A percentile compares a stretch with the other conserved stretches of the same genome.
Conservation (phyloP, 2,113 vertebrate species). For the Pao palembangensis region DNA sequence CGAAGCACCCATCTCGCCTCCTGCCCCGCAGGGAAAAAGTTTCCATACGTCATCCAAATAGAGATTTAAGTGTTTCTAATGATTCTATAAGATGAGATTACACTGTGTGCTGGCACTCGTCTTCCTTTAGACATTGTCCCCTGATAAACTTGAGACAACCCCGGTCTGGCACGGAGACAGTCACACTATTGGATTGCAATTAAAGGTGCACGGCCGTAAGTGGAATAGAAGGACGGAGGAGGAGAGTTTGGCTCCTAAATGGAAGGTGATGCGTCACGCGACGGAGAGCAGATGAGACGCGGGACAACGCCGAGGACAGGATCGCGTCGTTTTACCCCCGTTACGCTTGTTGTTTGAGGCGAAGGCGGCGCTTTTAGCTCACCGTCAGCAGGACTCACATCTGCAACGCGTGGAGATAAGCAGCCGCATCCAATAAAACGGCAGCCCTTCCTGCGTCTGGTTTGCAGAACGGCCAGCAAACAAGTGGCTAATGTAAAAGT, state of each 20-base stretch:
- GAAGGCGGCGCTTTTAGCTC: constrained; percentile 9
- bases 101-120: constrained; percentile 11
- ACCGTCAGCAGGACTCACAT: constrained; percentile 11
- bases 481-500: constrained; percentile 60
- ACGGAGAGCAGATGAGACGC: neutral
- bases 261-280: neutral
- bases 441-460: constrained; percentile 19
- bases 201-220: constrained; percentile 13
- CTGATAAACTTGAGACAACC: neutral
- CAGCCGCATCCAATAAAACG: constrained; percentile 38
- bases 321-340: neutral
- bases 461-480: constrained; percentile 45
- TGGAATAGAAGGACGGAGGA: neutral
- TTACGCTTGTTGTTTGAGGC: constrained; percentile 19
- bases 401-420: constrained; percentile 2
- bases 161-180: constrained; percentile 7
- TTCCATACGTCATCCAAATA: constrained; percentile 31
- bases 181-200: constrained; percentile 23
- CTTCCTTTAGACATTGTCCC: constrained; percentile 20
- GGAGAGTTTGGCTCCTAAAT: neutral
- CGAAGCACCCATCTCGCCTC: constrained; percentile 19
- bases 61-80: constrained; percentile 32
- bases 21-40: neutral
- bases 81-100: constrained; percentile 17
- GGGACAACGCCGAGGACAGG: neutral